Conservation (phyloP, 1,140 invertebrate genomes). For the Arion vulgaris region DNA sequence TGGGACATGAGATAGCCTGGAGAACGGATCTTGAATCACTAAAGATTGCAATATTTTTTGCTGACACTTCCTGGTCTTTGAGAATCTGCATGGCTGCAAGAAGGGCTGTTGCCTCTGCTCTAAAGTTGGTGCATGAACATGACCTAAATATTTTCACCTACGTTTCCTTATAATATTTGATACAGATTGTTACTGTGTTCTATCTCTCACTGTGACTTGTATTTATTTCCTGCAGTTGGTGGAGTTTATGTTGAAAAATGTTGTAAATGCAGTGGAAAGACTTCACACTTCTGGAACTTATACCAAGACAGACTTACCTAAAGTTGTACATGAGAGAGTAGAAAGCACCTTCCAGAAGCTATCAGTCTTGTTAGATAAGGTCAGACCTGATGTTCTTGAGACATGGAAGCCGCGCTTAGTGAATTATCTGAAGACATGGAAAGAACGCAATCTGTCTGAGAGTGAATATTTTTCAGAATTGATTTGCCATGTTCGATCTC, state of each 20-base stretch:
- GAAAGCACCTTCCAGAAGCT: not conserved
- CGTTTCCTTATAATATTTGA: no score
- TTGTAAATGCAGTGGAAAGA: not conserved
- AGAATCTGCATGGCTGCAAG: no score
- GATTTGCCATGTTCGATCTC: not conserved
- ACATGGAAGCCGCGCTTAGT: not conserved
- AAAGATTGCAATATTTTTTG: no score
- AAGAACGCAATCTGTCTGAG: not conserved
- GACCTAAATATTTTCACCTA: no score
- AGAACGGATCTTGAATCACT: no score
- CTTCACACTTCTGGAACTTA: not conserved
- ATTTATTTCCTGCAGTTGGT: not conserved
- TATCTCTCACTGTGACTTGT: no score
- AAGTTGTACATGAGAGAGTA: not conserved
- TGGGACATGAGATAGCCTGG: no score
- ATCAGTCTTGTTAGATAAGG: not conserved
- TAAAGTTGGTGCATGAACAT: no score
- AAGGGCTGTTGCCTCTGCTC: no score
- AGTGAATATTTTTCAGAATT: not conserved
- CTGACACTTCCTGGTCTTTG: no score
- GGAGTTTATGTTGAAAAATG: slow-evolving; percentile 13
- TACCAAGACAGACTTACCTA: not conserved
- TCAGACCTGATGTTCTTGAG: not conserved
- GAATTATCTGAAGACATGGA: not conserved
- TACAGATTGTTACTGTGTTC: no score